Evolutionary conservation across 2,888 invertebrate genomes (phyloP).

Genomic region (Agriotes lineatus): DNA sequence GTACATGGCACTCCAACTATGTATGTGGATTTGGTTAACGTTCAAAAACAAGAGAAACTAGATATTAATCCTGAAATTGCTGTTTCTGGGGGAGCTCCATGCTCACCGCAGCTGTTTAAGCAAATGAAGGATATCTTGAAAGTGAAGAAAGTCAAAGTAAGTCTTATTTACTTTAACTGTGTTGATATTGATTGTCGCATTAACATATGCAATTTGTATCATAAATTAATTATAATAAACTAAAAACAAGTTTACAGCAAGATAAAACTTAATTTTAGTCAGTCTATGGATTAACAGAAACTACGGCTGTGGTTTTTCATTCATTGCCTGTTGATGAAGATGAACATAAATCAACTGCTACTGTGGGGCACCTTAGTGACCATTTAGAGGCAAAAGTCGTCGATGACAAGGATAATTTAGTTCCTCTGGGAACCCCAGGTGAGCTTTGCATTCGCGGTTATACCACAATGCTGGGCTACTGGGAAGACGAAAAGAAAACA

Average conservation of each 20-base stretch:
- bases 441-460: slow-evolving; percentile 84
- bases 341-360: slow-evolving; percentile 64
- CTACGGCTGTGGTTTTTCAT: slow-evolving; percentile 69
- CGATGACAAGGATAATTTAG: slow-evolving; percentile 73
- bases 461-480: slow-evolving; percentile 83
- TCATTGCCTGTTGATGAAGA: slow-evolving; percentile 65
- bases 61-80: slow-evolving; percentile 70
- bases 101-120: slow-evolving; percentile 72
- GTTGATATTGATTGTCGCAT: no score
- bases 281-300: slow-evolving; percentile 74
- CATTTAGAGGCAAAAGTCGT: slow-evolving; percentile 76
- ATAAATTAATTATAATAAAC: no score
- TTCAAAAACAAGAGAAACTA: slow-evolving; percentile 65
- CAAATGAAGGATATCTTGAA: slow-evolving; percentile 67
- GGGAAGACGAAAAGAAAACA: slow-evolving; percentile 83
- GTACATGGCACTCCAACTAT: slow-evolving; percentile 88
- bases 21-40: slow-evolving; percentile 81
- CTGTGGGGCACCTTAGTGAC: slow-evolving; percentile 70
- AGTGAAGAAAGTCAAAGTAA: slow-evolving; percentile 69
- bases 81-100: slow-evolving; percentile 79
- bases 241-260: no score
- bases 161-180: no score
- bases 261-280: no score
- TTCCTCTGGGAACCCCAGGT: slow-evolving; percentile 79
- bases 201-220: no score